Evolutionary conservation across 1,140 invertebrate genomes (phyloP).

Genomic region (Heliconius eleuchia): DNA sequence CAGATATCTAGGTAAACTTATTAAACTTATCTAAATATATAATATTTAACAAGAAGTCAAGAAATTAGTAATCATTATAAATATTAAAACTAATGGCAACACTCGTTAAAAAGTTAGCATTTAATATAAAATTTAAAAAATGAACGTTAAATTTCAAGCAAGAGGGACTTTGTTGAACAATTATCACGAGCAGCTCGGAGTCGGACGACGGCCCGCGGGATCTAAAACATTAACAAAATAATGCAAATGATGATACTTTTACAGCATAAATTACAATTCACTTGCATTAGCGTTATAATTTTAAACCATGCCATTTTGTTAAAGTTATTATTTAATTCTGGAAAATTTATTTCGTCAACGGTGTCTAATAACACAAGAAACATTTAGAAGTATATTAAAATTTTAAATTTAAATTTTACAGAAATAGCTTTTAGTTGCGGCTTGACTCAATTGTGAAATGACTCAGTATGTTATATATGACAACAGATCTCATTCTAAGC

Average conservation of each 20-base stretch:
- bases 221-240: conserved; percentile 43
- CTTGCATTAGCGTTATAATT: conserved; percentile 6
- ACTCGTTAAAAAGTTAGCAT: not conserved
- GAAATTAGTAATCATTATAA: not conserved
- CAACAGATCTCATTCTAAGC: no score
- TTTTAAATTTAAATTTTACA: no score
- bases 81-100: not conserved
- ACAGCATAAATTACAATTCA: conserved; percentile 34
- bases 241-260: conserved; percentile 40
- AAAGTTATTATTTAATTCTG: not conserved
- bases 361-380: no score
- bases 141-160: conserved; percentile 26
- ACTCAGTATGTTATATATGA: no score
- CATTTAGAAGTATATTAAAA: no score
- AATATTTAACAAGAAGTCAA: no score
- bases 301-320: not conserved
- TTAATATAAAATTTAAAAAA: conserved; percentile 24
- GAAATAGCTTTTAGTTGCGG: no score
- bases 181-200: conserved; percentile 55
- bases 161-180: conserved; percentile 44
- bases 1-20: no score
- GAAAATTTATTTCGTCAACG: not conserved
- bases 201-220: conserved; percentile 25
- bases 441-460: no score
- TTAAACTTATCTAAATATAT: no score